phyloP scores from a whole-genome alignment of 2,797 vertebrate species.

The Erethizon dorsatum region DNA sequence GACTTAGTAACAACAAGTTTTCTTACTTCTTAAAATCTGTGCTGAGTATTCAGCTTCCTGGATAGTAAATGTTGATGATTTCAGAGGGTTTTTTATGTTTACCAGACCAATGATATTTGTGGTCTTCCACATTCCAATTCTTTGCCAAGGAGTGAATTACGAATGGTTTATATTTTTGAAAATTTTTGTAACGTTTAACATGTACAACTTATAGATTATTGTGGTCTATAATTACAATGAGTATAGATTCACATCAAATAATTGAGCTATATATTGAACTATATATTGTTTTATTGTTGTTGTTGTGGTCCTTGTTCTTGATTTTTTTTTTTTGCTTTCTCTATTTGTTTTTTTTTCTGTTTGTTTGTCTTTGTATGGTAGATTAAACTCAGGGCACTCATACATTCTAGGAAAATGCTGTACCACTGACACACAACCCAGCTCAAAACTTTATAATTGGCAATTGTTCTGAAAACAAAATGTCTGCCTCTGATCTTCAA shows the following conservation, averaged over 20 bases:
- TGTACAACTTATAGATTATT: neutral
- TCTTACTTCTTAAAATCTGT: neutral
- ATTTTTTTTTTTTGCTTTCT: too few relatives aligned
- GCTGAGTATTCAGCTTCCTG: neutral
- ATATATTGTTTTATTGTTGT: too few relatives aligned
- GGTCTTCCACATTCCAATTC: neutral
- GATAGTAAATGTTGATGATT: neutral
- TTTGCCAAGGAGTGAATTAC: neutral
- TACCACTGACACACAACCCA: neutral
- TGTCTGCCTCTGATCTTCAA: neutral
- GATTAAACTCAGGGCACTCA: neutral
- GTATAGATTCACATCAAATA: neutral
- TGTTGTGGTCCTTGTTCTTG: neutral
- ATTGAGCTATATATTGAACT: neutral
- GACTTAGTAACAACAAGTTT: neutral
- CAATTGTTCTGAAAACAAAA: neutral
- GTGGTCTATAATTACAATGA: neutral
- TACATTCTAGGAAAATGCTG: neutral
- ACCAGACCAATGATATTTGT: neutral
- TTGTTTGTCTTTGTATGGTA: neutral
- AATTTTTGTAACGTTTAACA: neutral
- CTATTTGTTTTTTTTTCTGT: neutral
- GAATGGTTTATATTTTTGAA: neutral
- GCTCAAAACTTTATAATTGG: neutral
- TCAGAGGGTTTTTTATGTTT: constrained; percentile 16